Conservation (phyloP, 2,797 vertebrate genomes). For the Lemur catta region DNA sequence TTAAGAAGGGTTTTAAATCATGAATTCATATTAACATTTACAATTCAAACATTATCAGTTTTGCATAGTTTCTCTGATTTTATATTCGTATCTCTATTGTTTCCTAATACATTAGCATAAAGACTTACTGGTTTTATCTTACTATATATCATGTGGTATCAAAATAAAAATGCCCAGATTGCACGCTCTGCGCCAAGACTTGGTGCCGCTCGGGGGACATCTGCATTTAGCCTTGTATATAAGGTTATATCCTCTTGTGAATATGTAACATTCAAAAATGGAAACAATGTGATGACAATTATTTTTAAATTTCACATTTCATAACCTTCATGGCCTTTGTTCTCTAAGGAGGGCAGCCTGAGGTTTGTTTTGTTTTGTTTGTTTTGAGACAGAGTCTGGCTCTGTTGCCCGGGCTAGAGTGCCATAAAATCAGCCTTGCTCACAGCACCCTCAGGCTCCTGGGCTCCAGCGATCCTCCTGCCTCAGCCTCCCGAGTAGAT, state of each 20-base stretch:
- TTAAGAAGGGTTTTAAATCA: neutral
- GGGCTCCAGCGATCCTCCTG: too few species aligned
- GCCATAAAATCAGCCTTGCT: too few species aligned
- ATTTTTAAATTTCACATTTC: neutral
- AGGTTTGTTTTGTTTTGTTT: too few species aligned
- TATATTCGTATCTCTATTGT: neutral
- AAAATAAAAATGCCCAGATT: neutral
- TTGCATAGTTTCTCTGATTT: neutral
- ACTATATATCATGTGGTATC: neutral
- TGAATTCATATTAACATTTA: constrained; percentile 24
- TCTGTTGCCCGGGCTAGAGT: too few species aligned
- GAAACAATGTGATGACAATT: neutral
- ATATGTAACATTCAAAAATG: neutral
- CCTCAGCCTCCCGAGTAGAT: too few species aligned
- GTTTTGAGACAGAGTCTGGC: too few species aligned
- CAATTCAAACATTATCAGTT: neutral
- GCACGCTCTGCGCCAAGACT: neutral
- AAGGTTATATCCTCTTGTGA: neutral
- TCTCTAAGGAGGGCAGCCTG: neutral
- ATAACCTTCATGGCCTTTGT: neutral
- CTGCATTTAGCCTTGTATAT: neutral
- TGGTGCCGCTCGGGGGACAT: neutral
- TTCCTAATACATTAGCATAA: neutral
- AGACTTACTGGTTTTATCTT: neutral
- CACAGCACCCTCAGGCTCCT: too few species aligned